Evolutionary conservation across 1,140 invertebrate genomes (phyloP).

Genomic region (Drosophila parabipectinata): DNA sequence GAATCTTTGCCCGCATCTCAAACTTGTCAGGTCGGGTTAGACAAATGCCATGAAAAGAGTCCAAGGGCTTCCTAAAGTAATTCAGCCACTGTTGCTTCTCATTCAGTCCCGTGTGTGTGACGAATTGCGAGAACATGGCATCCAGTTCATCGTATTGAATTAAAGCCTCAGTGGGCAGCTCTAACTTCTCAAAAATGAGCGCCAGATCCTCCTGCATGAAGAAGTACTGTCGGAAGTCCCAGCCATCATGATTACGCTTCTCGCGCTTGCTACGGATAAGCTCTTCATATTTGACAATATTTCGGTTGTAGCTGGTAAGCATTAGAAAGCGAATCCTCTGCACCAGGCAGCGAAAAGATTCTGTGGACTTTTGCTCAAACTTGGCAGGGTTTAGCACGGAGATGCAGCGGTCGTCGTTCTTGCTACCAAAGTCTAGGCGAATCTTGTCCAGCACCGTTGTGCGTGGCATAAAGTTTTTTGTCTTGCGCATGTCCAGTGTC

Average conservation of each 20-base stretch:
- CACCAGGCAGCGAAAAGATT: constrained; percentile 94
- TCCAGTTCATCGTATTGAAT: constrained; percentile 99
- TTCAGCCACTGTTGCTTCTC: constrained; percentile 92
- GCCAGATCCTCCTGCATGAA: constrained; percentile 97
- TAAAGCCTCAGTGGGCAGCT: constrained; percentile 96
- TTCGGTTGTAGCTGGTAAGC: constrained; percentile 94
- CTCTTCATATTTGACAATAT: constrained; percentile 94
- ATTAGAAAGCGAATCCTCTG: constrained; percentile 92
- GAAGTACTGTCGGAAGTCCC: constrained; percentile 98
- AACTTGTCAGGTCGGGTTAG: constrained; percentile 88
- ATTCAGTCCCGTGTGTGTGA: constrained; percentile 95
- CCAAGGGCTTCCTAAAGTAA: constrained; percentile 90
- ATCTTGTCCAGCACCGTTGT: constrained; percentile 98
- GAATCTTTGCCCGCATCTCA: constrained; percentile 89
- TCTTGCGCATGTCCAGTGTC: constrained; percentile 95
- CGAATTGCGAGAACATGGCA: constrained; percentile 98
- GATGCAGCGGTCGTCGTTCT: constrained; percentile 95
- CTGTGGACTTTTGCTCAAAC: constrained; percentile 93
- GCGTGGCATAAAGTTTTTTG: constrained; percentile 95
- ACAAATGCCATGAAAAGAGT: constrained; percentile 92
- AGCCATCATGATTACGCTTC: constrained; percentile 93
- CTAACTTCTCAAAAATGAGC: constrained; percentile 97
- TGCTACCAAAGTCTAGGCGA: constrained; percentile 95
- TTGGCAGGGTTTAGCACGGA: constrained; percentile 95
- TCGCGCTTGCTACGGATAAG: constrained; percentile 95